These are phyloP conservation scores for Drosophila suzukii DNA, from an alignment of 1,140 invertebrate species.

Conservation along the genomic window DNA sequence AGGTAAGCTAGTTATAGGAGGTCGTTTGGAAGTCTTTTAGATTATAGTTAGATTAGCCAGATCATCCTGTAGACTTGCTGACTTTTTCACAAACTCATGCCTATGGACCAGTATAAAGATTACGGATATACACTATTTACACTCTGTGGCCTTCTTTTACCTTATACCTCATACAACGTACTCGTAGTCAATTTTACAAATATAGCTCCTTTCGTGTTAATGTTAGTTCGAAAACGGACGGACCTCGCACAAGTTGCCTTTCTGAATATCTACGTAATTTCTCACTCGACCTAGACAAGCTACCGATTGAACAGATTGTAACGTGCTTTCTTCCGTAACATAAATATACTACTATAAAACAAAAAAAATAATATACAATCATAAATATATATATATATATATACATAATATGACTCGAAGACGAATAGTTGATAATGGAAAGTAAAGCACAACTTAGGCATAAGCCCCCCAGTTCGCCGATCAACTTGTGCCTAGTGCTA, in stretches of 20 bases:
- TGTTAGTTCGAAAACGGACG: slow-evolving; percentile 33
- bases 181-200: slow-evolving; percentile 78
- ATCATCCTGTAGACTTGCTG: slow-evolving; percentile 64
- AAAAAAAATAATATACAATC: slow-evolving; percentile 22
- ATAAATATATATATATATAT: slow-evolving; percentile 22
- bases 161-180: slow-evolving; percentile 81
- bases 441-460: slow-evolving; percentile 18
- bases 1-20: slow-evolving; percentile 15
- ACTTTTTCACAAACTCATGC: slow-evolving; percentile 66
- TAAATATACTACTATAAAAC: slow-evolving; percentile 19
- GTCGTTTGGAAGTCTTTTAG: slow-evolving; percentile 18
- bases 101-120: slow-evolving; percentile 69
- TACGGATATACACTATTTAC: slow-evolving; percentile 63
- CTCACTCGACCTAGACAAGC: slow-evolving; percentile 53
- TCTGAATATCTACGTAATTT: slow-evolving; percentile 59
- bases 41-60: slow-evolving; percentile 22
- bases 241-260: slow-evolving; percentile 74
- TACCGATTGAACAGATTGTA: slow-evolving; percentile 47
- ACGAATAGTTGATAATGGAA: slow-evolving; percentile 23
- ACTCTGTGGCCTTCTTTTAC: slow-evolving; percentile 80
- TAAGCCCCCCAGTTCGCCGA: slow-evolving; percentile 45
- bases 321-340: slow-evolving; percentile 54
- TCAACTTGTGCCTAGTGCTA: slow-evolving; percentile 59
- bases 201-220: slow-evolving; percentile 30
- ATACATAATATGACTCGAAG: slow-evolving; percentile 16